phyloP scores from a whole-genome alignment of 2,797 vertebrate genomes.

The Gadopsis bispinosus region DNA sequence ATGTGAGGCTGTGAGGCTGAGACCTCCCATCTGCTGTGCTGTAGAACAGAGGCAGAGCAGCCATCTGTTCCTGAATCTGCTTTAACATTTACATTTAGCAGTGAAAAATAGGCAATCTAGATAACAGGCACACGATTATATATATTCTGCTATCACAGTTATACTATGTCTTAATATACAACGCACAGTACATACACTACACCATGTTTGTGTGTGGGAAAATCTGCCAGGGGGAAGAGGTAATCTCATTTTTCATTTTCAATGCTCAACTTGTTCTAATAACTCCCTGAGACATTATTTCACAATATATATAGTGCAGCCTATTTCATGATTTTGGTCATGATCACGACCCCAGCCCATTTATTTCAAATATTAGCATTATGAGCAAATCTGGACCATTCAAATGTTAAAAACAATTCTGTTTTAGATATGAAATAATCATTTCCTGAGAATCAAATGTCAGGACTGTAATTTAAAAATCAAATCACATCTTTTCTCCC shows the following conservation, averaged over 20 bases:
- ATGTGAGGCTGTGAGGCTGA: constrained; percentile 79
- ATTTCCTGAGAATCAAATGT: constrained; percentile 53
- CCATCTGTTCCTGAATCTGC: constrained; percentile 80
- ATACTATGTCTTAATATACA: constrained; percentile 52
- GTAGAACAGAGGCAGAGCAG: constrained; percentile 71
- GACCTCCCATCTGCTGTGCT: constrained; percentile 83
- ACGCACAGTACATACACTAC: constrained; percentile 12
- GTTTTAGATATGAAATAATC: constrained; percentile 43
- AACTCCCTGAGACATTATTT: constrained; percentile 50
- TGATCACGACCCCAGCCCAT: constrained; percentile 24
- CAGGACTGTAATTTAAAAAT: constrained; percentile 49
- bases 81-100: constrained; percentile 73
- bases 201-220: constrained; percentile 13
- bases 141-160: constrained; percentile 53
- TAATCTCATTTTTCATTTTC: constrained; percentile 67
- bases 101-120: constrained; percentile 57
- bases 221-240: constrained; percentile 34
- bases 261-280: constrained; percentile 49
- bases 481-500: constrained; percentile 61
- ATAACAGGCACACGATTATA: constrained; percentile 61
- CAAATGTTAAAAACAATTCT: constrained; percentile 15
- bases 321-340: constrained; percentile 33
- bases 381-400: constrained; percentile 37
- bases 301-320: constrained; percentile 34
- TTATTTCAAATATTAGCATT: constrained; percentile 51